phyloP scores from a whole-genome alignment of 2,797 vertebrate genomes.

The Pantherophis alleghaniensis region DNA sequence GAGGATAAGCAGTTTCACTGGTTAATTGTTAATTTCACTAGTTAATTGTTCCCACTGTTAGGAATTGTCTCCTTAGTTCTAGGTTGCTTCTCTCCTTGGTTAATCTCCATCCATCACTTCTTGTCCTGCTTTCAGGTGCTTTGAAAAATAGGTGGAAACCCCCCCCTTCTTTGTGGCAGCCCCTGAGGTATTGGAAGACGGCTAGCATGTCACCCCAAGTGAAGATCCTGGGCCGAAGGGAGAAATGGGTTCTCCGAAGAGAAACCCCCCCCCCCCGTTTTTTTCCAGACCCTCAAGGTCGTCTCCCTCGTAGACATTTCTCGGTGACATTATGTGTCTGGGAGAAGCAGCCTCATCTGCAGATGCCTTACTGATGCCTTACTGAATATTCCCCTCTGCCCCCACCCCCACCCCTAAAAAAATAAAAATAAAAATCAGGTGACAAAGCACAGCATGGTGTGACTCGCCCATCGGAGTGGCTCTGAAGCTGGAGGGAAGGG shows the following conservation, averaged over 20 bases:
- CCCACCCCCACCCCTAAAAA: accelerated
- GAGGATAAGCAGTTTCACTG: no score
- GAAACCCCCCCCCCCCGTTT: not conserved
- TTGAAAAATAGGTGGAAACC: no score
- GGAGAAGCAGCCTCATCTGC: not conserved
- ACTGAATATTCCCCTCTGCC: accelerated
- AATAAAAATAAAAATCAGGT: not conserved
- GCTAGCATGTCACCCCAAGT: not conserved
- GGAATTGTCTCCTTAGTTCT: no score
- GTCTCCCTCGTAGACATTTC: not conserved
- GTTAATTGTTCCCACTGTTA: no score
- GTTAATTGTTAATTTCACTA: no score
- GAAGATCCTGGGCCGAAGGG: accelerated
- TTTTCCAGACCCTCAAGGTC: not conserved
- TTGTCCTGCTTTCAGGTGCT: no score
- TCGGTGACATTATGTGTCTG: not conserved
- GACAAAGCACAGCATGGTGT: not conserved
- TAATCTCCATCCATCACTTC: no score
- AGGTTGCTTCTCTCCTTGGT: no score
- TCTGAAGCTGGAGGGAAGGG: not conserved
- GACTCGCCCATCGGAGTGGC: not conserved
- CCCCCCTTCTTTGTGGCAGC: not conserved
- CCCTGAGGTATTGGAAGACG: not conserved
- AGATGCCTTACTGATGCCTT: not conserved
- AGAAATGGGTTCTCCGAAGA: accelerated